Evolutionary conservation across 2,797 vertebrate species (phyloP).

Genomic region (Poeciliopsis presidionis): DNA sequence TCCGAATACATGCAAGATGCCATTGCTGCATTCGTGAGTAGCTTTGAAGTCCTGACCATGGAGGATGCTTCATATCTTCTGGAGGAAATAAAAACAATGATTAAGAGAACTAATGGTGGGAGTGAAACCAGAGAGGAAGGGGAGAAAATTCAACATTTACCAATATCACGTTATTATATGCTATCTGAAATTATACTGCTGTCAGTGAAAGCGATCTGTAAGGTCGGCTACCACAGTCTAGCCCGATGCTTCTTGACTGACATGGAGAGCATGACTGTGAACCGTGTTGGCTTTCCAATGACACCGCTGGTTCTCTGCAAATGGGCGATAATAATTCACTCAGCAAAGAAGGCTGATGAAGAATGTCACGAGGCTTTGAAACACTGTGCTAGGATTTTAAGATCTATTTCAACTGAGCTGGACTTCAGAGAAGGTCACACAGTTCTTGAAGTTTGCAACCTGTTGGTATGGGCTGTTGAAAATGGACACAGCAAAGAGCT

Average conservation of each 20-base stretch:
- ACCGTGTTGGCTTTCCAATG: constrained; percentile 17
- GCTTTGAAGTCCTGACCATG: constrained; percentile 39
- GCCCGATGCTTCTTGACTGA: constrained; percentile 65
- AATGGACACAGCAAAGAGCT: constrained; percentile 59
- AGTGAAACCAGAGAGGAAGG: constrained; percentile 4
- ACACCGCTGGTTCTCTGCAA: constrained; percentile 70
- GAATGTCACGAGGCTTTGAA: constrained; percentile 60
- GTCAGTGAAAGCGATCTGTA: constrained; percentile 81
- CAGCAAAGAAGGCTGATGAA: constrained; percentile 27
- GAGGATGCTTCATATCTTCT: constrained; percentile 78
- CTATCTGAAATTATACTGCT: constrained; percentile 81
- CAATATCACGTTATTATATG: constrained; percentile 28
- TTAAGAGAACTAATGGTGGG: constrained; percentile 33
- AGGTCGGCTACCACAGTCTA: constrained; percentile 57
- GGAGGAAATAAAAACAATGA: constrained; percentile 58
- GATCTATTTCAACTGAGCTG: constrained; percentile 43
- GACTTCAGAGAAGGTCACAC: constrained; percentile 59
- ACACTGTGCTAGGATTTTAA: constrained; percentile 74
- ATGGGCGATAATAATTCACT: constrained; percentile 74
- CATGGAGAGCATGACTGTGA: constrained; percentile 39
- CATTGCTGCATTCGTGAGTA: constrained; percentile 73
- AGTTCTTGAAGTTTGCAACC: constrained; percentile 82
- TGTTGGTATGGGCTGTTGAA: constrained; percentile 81
- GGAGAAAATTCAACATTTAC: background rate
- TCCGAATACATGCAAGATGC: constrained; percentile 70